Evolutionary conservation across 2,888 invertebrate species (phyloP).

Genomic region (Aphidius colemani): DNA sequence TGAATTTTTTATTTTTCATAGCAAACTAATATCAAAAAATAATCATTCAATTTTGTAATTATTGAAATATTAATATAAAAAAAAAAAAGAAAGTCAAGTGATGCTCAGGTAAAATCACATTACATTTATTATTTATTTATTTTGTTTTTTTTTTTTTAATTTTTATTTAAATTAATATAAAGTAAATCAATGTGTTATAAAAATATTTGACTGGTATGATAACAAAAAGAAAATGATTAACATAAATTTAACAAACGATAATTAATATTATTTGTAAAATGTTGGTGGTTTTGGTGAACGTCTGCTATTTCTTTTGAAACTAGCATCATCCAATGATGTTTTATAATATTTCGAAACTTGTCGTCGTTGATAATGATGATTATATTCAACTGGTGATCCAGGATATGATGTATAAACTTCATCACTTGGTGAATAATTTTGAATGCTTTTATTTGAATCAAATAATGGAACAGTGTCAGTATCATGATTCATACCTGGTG

Average conservation of each 20-base stretch:
- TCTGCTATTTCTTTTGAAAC: conserved; percentile 43
- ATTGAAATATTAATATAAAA: too few species aligned
- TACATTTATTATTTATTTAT: neutral
- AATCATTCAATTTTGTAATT: too few species aligned
- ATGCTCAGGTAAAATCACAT: neutral
- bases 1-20: too few species aligned
- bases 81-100: too few species aligned
- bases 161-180: neutral
- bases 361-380: conserved; percentile 45
- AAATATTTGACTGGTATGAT: conserved; percentile 1
- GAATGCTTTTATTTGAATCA: conserved; percentile 33
- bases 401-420: conserved; percentile 35
- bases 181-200: neutral
- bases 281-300: too few species aligned
- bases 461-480: neutral
- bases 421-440: conserved; percentile 39
- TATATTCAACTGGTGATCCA: conserved; percentile 42
- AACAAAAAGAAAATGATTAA: neutral
- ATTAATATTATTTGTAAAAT: conserved; percentile 36
- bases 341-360: conserved; percentile 40
- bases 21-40: too few species aligned
- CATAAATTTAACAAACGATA: neutral
- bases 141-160: neutral
- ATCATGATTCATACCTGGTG: neutral
- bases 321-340: conserved; percentile 42